Percentiles rank a stretch among this genome's conserved stretches.
phyloP scores from a whole-genome alignment of 1,140 invertebrate species.

The Meloidogyne chitwoodi region DNA sequence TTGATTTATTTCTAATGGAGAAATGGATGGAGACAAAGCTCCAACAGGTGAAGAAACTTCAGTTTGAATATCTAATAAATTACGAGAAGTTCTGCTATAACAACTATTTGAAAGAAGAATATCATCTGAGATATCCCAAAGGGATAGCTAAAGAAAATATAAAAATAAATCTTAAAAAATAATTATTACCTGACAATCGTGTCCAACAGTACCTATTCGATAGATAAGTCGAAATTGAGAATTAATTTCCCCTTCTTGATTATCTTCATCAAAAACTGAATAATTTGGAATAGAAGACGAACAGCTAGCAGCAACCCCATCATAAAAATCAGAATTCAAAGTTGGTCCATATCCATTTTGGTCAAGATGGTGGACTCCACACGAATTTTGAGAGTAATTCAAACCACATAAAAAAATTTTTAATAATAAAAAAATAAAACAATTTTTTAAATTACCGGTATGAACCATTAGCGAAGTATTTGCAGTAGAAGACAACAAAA shows the following conservation, averaged over 20 bases:
- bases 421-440: neutral
- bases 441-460: neutral
- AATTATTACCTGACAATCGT: slow-evolving; percentile 72
- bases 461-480: neutral
- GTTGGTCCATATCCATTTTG: neutral
- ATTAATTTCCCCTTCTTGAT: neutral
- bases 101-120: slow-evolving; percentile 61
- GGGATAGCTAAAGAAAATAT: slow-evolving; percentile 71
- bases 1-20: slow-evolving; percentile 16
- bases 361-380: neutral
- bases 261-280: neutral
- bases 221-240: slow-evolving; percentile 63
- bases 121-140: slow-evolving; percentile 98
- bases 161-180: neutral
- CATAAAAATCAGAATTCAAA: neutral
- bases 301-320: neutral
- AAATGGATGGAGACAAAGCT: neutral
- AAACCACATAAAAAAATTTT: neutral
- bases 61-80: neutral
- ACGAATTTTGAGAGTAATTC: neutral
- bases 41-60: neutral
- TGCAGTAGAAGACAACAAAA: neutral
- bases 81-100: neutral
- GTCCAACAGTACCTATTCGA: slow-evolving; percentile 88
- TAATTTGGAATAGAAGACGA: neutral